Evolutionary conservation across 2,797 vertebrate genomes (phyloP).

Genomic region (Anguilla obscura): DNA sequence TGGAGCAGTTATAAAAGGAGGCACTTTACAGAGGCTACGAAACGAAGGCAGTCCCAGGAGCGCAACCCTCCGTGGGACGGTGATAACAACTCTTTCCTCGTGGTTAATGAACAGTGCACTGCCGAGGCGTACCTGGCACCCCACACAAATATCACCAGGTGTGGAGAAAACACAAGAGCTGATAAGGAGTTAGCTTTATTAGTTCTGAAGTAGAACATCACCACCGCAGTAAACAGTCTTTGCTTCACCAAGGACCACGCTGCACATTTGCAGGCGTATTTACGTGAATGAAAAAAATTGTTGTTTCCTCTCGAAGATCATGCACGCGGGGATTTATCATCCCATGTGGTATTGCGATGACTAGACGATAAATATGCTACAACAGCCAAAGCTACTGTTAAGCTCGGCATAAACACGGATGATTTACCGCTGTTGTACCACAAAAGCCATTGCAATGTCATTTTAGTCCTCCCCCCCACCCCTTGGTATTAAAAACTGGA

Average conservation of each 20-base stretch:
- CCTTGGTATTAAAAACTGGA: background rate
- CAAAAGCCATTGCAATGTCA: slow-evolving; percentile 8
- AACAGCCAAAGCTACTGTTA: slow-evolving; percentile 36
- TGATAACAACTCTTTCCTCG: background rate
- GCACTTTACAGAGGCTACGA: background rate
- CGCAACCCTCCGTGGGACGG: background rate
- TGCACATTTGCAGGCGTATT: background rate
- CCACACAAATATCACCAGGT: background rate
- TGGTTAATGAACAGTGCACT: background rate
- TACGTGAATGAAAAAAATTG: background rate
- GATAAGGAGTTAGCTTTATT: background rate
- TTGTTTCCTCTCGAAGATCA: background rate
- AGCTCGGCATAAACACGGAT: slow-evolving; percentile 38
- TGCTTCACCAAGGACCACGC: background rate
- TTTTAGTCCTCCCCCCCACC: background rate
- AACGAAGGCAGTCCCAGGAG: background rate
- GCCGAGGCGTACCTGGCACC: background rate
- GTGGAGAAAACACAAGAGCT: slow-evolving; percentile 15
- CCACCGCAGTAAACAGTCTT: slow-evolving; percentile 34
- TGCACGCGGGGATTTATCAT: slow-evolving; percentile 35
- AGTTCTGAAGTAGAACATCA: slow-evolving; percentile 27
- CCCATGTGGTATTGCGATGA: slow-evolving; percentile 50
- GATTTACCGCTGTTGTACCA: background rate
- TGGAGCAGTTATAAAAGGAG: slow-evolving; percentile 4
- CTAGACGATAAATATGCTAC: slow-evolving; percentile 51